Conservation (phyloP, 2,888 invertebrate genomes). For the Idaea dimidiata region DNA sequence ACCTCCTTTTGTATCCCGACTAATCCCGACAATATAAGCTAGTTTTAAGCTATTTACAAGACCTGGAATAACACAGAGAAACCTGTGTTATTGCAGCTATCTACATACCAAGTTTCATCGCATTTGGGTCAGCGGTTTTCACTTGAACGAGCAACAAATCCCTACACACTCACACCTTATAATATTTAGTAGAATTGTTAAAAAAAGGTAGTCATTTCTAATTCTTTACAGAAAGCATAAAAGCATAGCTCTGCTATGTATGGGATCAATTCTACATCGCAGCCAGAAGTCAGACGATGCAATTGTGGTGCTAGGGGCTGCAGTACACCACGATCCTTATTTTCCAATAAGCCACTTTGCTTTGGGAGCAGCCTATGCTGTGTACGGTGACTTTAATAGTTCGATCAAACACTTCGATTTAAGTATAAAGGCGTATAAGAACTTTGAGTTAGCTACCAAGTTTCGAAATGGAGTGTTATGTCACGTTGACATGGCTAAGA, state of each 20-base stretch:
- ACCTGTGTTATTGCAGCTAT: too few relatives aligned
- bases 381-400: slow-evolving; percentile 85
- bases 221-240: slow-evolving; percentile 80
- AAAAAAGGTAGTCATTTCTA: slow-evolving; percentile 28
- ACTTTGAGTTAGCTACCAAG: slow-evolving; percentile 81
- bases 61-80: too few relatives aligned
- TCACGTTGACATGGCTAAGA: slow-evolving; percentile 82
- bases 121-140: too few relatives aligned
- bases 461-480: slow-evolving; percentile 85
- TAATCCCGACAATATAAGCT: too few relatives aligned
- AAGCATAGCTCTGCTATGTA: slow-evolving; percentile 86
- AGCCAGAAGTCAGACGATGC: slow-evolving; percentile 86
- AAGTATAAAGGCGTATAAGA: slow-evolving; percentile 83
- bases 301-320: slow-evolving; percentile 85
- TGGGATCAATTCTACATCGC: slow-evolving; percentile 87
- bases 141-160: too few relatives aligned
- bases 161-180: too few relatives aligned
- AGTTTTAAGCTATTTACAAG: too few relatives aligned
- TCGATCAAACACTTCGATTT: slow-evolving; percentile 82
- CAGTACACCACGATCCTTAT: slow-evolving; percentile 85
- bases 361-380: slow-evolving; percentile 87
- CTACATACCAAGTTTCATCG: too few relatives aligned
- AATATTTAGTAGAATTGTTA: too few relatives aligned
- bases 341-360: slow-evolving; percentile 83
- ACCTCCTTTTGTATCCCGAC: too few relatives aligned